Evolutionary conservation across 2,113 vertebrate species (phyloP), one percentile per base, ranked within the genome.

Genomic region (Pampusana beccarii): DNA sequence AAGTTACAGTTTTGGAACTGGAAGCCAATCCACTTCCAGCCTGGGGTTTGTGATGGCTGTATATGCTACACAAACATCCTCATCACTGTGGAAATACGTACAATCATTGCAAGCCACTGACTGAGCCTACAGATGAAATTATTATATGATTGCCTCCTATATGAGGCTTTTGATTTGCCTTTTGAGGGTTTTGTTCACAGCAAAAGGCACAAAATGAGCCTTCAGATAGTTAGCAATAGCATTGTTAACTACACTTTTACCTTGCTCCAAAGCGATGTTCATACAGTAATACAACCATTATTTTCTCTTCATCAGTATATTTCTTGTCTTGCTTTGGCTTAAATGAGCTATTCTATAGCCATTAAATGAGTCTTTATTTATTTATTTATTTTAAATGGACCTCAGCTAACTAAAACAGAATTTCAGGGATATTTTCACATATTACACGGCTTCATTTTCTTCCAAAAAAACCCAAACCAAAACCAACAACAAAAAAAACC

Each of bases 191-290:
- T 93, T 88, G 64, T 86, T 95, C 89, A 38, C 38, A 60, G 86
- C 72, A 64, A 66, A 94, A 95, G 57, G 51, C 89, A 86, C 56
- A 51, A 90, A 92, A 92, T 64, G 83, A 91, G 56, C 80, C 23
- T 48, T 46, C n/a, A 36, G 80, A 38, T 36, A 34, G 51, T 58
- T 88, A 88, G 83, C 40, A 62, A 6, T 29, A 31, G 33, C 46
- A 34, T 38, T 69, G 70, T 85, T 91, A 78, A 64, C 2, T 12
- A 23, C 51, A 13, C 13, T 80, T 58, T 50, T 58, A 44, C 50
- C 82, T 77, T 70, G 34, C 60, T 71, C 64, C 26, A 61, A 36
- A 86, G 58, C 48, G 58, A 19, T 2, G 1, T 19, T 83, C 67
- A 18, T 54, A 29, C 33, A 36, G 10, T 26, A 79, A 80, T 26